Conservation (phyloP, 2,888 invertebrate species). For the Fragum fragum region DNA sequence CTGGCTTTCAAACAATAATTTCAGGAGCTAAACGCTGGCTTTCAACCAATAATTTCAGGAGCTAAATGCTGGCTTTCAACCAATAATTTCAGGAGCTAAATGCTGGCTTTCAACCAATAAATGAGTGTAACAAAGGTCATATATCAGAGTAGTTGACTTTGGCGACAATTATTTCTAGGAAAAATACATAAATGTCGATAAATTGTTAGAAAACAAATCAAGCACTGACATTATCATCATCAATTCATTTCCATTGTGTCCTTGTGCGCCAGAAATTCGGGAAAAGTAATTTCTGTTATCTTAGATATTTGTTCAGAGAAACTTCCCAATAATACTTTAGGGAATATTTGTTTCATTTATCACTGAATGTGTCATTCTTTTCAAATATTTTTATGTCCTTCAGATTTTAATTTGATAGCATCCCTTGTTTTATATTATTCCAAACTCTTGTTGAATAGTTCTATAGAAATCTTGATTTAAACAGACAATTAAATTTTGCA, state of each 20-base stretch:
- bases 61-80: too few species aligned
- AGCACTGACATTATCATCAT: background rate
- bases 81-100: too few species aligned
- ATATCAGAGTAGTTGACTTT: background rate
- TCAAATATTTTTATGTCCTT: background rate
- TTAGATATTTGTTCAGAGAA: background rate
- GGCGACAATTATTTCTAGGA: background rate
- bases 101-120: too few species aligned
- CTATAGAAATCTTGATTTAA: too few species aligned
- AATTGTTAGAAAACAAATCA: slow-evolving; percentile 13
- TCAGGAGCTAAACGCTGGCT: too few species aligned
- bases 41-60: too few species aligned
- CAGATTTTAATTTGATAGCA: background rate
- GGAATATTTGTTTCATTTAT: background rate
- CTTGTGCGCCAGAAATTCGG: background rate
- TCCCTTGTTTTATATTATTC: too few species aligned
- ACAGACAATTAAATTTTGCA: too few species aligned
- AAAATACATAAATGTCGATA: background rate
- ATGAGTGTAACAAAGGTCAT: background rate
- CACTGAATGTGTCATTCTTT: background rate
- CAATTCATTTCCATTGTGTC: slow-evolving; percentile 3
- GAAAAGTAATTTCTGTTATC: slow-evolving; percentile 3
- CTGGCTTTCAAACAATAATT: too few species aligned
- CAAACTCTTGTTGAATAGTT: too few species aligned
- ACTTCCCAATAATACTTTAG: background rate